Evolutionary conservation across 2,113 vertebrate genomes (phyloP).

Genomic region (Gambusia holbrooki): DNA sequence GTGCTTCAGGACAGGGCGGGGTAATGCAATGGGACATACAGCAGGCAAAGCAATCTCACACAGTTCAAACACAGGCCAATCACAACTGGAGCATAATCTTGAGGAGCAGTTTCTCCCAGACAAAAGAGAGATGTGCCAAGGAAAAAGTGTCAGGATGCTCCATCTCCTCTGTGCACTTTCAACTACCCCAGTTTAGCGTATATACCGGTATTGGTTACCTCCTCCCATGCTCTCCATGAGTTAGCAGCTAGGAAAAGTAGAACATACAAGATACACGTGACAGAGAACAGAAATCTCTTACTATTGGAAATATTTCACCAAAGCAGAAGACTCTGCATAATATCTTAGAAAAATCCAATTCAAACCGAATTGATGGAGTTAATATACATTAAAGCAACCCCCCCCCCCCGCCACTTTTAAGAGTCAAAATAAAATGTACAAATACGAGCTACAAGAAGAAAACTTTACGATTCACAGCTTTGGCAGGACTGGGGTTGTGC

Average conservation of each 20-base stretch:
- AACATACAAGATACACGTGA: slow-evolving; percentile 80
- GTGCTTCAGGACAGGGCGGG: slow-evolving; percentile 82
- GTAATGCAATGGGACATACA: slow-evolving; percentile 77
- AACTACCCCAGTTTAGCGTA: slow-evolving; percentile 59
- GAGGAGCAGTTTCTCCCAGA: slow-evolving; percentile 51
- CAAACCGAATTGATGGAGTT: slow-evolving; percentile 87
- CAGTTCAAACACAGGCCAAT: slow-evolving; percentile 76
- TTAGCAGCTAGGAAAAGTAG: slow-evolving; percentile 76
- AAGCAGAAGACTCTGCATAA: slow-evolving; percentile 87
- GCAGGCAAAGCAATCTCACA: slow-evolving; percentile 84
- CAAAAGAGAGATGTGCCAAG: slow-evolving; percentile 40
- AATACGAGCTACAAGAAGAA: slow-evolving; percentile 76
- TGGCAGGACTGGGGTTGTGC: slow-evolving; percentile 75
- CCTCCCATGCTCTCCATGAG: slow-evolving; percentile 74
- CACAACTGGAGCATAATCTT: slow-evolving; percentile 56
- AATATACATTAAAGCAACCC: slow-evolving; percentile 77
- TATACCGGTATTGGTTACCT: slow-evolving; percentile 35
- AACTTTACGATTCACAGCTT: slow-evolving; percentile 85
- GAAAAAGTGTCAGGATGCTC: not conserved
- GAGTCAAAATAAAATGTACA: slow-evolving; percentile 72
- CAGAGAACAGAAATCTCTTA: slow-evolving; percentile 93
- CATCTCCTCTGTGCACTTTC: slow-evolving; percentile 24
- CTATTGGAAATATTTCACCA: slow-evolving; percentile 82
- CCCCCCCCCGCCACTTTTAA: slow-evolving; percentile 20
- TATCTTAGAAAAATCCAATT: slow-evolving; percentile 88